Evolutionary conservation across 2,797 vertebrate species (phyloP).

Genomic region (Peromyscus melanophrys): DNA sequence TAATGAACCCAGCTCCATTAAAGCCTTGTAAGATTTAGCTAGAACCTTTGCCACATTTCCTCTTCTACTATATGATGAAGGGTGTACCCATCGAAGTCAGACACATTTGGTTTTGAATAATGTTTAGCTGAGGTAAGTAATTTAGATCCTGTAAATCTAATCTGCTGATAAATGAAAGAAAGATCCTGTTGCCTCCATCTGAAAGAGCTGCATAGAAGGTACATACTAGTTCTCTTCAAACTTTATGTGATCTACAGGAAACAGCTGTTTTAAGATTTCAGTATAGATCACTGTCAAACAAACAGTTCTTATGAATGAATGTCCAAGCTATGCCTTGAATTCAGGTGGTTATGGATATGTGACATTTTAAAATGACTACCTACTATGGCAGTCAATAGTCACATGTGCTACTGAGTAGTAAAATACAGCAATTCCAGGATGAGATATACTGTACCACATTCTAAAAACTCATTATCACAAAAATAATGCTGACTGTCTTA

Average conservation of each 20-base stretch:
- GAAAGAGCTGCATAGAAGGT: constrained; percentile 6
- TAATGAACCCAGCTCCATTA: background rate
- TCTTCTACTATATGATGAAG: background rate
- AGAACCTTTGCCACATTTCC: background rate
- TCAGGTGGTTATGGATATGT: background rate
- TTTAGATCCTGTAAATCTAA: constrained; percentile 34
- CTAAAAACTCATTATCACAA: constrained; percentile 39
- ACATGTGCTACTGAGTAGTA: background rate
- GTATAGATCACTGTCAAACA: background rate
- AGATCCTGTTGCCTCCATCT: background rate
- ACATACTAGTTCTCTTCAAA: background rate
- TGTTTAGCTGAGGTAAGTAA: constrained; percentile 24
- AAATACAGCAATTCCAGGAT: background rate
- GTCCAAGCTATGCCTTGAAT: background rate
- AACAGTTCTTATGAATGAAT: background rate
- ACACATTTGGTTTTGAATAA: constrained; percentile 24
- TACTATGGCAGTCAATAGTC: background rate
- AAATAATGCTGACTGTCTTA: background rate
- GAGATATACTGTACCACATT: background rate
- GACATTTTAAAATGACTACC: background rate
- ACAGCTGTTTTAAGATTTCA: constrained; percentile 7
- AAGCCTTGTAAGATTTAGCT: background rate
- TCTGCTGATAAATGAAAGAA: constrained; percentile 46
- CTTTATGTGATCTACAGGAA: background rate
- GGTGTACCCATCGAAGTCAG: background rate